phyloP scores from a whole-genome alignment of 2,888 invertebrate genomes.

The Galerucella pusilla region DNA sequence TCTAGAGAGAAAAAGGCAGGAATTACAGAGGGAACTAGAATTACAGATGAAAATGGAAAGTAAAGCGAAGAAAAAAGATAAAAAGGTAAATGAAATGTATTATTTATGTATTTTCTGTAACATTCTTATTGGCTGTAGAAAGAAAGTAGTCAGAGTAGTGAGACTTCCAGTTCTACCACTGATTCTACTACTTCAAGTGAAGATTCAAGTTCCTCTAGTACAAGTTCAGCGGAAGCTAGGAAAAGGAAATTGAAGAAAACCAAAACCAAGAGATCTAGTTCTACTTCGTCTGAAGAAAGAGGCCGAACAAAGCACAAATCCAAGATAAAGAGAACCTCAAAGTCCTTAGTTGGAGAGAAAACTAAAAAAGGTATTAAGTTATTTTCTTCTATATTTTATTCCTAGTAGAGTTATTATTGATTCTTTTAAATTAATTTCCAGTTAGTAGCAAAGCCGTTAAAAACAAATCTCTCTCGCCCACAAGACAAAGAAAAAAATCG shows the following conservation, averaged over 20 bases:
- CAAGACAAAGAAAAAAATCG: conserved; percentile 58
- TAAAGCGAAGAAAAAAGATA: conserved; percentile 76
- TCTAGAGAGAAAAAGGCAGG: conserved; percentile 79
- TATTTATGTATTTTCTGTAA: background rate
- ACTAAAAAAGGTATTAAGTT: conserved; percentile 59
- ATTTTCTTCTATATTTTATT: background rate
- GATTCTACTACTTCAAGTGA: conserved; percentile 75
- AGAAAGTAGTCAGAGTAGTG: conserved; percentile 77
- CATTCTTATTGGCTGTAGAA: conserved; percentile 14
- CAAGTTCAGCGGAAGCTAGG: conserved; percentile 64
- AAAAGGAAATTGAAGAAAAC: conserved; percentile 59
- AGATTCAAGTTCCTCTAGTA: conserved; percentile 72
- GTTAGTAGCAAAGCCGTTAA: conserved; percentile 43
- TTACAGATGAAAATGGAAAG: conserved; percentile 83
- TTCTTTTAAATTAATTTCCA: conserved; percentile 31
- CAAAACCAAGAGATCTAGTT: conserved; percentile 59
- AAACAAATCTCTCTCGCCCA: conserved; percentile 61
- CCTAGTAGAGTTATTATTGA: background rate
- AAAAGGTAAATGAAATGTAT: conserved; percentile 66
- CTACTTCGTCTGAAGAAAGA: conserved; percentile 71
- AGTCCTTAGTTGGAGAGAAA: conserved; percentile 63
- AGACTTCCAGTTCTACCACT: conserved; percentile 72
- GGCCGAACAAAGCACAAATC: conserved; percentile 68
- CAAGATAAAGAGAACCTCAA: conserved; percentile 65
- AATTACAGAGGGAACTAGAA: conserved; percentile 81